A percentile compares a stretch with the other conserved stretches of the same genome.
phyloP scores from a whole-genome alignment of 2,888 invertebrate genomes.

The Amiota communis region DNA sequence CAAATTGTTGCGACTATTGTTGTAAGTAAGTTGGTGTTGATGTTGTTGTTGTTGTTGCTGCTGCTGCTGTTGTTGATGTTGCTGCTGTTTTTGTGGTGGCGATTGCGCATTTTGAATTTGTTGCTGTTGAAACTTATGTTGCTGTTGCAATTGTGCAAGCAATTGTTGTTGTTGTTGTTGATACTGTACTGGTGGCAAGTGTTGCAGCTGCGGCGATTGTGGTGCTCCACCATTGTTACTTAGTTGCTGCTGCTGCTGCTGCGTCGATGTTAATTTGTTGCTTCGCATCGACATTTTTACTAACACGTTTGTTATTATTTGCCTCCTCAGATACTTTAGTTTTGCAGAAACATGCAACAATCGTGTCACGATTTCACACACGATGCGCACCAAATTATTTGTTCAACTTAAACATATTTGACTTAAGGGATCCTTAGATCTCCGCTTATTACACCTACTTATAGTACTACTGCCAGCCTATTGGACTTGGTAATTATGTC shows the following conservation, averaged over 20 bases:
- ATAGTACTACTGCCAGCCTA: no score
- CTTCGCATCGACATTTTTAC: slow-evolving; percentile 71
- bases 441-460: no score
- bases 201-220: slow-evolving; percentile 48
- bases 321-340: neutral
- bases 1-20: slow-evolving; percentile 63
- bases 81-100: slow-evolving; percentile 50
- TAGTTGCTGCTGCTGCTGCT: slow-evolving; percentile 47
- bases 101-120: slow-evolving; percentile 48
- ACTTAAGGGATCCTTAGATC: no score
- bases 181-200: slow-evolving; percentile 49
- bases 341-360: slow-evolving; percentile 19
- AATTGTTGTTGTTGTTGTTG: slow-evolving; percentile 61
- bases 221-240: slow-evolving; percentile 33
- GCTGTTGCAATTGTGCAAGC: slow-evolving; percentile 62
- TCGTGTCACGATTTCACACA: slow-evolving; percentile 2
- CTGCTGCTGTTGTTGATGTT: slow-evolving; percentile 61
- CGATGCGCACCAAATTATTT: neutral
- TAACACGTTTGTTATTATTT: slow-evolving; percentile 8
- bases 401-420: no score
- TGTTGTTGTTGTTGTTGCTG: slow-evolving; percentile 48
- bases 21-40: slow-evolving; percentile 57
- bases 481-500: neutral
- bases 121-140: slow-evolving; percentile 59
- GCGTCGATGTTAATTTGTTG: slow-evolving; percentile 64